Evolutionary conservation across 2,113 vertebrate genomes (phyloP), one percentile per base, ranked within the genome.

Genomic region (Pelvicachromis taeniatus): DNA sequence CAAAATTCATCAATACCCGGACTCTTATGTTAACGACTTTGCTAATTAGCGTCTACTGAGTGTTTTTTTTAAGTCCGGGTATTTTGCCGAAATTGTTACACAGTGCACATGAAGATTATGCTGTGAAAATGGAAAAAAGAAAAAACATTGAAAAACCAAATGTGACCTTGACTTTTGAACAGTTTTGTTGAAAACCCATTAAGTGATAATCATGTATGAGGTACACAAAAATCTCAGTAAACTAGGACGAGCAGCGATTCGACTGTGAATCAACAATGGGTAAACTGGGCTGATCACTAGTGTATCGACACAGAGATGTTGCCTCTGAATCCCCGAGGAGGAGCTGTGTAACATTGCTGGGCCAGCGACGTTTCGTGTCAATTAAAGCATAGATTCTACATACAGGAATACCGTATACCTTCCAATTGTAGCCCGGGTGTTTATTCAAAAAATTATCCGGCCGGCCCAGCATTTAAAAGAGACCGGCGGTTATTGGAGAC

Each of bases 301-400:
- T 12, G 31, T n/a, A 63, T 63, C 31, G 2, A 35, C 59, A n/a
- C 59, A 35, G 31, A n/a, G 9, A 63, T 3, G n/a, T 63, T 3
- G 2, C 59, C 59, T 63, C 31, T n/a, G 9, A 63, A 63, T 35
- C 9, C 59, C 31, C 11, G 17, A 63, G 17, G 31, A 12, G 31
- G 31, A n/a, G 17, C 1, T 0, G 35, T 38, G 8, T 38, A 38
- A 38, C 35, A 38, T 38, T 38, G 35, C 35, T 38, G 3, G 35
- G 2, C 59, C n/a, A 31, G 59, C 3, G 0, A 61, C 0, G 17
- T 63, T 35, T 63, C n/a, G 31, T 35, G 5, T 63, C 31, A 61
- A 35, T 61, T 61, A 0, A 0, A 61, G 2, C 1, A 0, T 61
- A 61, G 11, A 35, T 61, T 61, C 58, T n/a, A 61, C 31, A 61